phyloP scores from a whole-genome alignment of 1,140 invertebrate species.

The Teleogryllus occipitalis region DNA sequence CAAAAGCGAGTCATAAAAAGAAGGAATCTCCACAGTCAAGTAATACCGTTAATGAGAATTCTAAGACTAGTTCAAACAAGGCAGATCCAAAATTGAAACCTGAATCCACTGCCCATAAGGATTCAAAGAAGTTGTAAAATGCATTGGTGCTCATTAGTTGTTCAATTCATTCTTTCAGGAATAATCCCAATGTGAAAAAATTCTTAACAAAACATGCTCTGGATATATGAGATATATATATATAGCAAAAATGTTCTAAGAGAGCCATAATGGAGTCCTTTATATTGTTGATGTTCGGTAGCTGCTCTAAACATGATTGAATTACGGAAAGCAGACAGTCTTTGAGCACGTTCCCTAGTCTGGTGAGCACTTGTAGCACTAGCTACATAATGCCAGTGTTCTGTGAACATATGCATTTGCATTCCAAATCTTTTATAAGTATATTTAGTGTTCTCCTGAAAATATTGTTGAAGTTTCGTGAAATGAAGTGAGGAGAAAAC shows the following conservation, averaged over 20 bases:
- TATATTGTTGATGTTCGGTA: not conserved
- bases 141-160: not conserved
- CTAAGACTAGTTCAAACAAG: not conserved
- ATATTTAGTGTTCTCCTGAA: not conserved
- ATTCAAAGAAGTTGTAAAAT: not conserved
- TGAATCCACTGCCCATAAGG: not conserved
- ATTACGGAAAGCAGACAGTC: not conserved
- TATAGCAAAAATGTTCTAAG: not conserved
- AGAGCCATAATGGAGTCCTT: not conserved
- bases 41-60: not conserved
- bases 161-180: not conserved
- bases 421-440: not conserved
- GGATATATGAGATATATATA: no score
- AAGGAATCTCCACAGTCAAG: slow-evolving; percentile 9
- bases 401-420: not conserved
- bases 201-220: not conserved
- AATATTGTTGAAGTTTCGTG: not conserved
- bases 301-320: not conserved
- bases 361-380: not conserved
- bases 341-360: not conserved
- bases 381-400: not conserved
- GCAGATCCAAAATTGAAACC: not conserved
- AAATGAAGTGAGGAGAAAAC: not conserved
- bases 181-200: not conserved
- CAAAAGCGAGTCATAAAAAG: slow-evolving; percentile 7